Conservation (phyloP, 1,140 invertebrate species). For the Stegodyphus dumicola region DNA sequence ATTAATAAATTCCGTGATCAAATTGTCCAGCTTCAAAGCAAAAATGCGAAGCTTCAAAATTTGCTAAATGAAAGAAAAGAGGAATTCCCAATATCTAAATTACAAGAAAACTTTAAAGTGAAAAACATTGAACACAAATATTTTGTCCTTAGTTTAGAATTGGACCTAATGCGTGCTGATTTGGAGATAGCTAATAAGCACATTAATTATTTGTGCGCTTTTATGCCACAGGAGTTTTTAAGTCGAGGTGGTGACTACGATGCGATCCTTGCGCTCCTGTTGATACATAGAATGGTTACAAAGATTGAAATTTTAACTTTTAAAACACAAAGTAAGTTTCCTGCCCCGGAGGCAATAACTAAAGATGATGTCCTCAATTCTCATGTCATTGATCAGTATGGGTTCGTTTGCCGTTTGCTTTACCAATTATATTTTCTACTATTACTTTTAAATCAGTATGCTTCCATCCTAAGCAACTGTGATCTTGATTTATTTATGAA, state of each 20-base stretch:
- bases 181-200: conserved; percentile 87
- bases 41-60: conserved; percentile 60
- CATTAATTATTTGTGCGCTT: conserved; percentile 86
- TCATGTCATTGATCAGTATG: conserved; percentile 87
- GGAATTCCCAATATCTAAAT: conserved; percentile 68
- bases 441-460: conserved; percentile 70
- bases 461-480: conserved; percentile 81
- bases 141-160: conserved; percentile 86
- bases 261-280: conserved; percentile 85
- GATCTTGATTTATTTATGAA: conserved; percentile 85
- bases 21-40: conserved; percentile 78
- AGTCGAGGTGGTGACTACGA: conserved; percentile 93
- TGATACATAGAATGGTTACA: conserved; percentile 89
- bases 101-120: conserved; percentile 79
- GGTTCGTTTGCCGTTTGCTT: conserved; percentile 85
- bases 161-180: conserved; percentile 91
- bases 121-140: conserved; percentile 88
- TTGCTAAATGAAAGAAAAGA: conserved; percentile 56
- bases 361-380: conserved; percentile 83
- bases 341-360: conserved; percentile 75
- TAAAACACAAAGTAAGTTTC: conserved; percentile 87
- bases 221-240: conserved; percentile 95
- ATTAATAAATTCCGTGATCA: conserved; percentile 73
- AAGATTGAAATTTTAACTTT: conserved; percentile 93
- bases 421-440: conserved; percentile 85